Conservation (phyloP, 2,797 vertebrate species). For the Melopsittacus undulatus region DNA sequence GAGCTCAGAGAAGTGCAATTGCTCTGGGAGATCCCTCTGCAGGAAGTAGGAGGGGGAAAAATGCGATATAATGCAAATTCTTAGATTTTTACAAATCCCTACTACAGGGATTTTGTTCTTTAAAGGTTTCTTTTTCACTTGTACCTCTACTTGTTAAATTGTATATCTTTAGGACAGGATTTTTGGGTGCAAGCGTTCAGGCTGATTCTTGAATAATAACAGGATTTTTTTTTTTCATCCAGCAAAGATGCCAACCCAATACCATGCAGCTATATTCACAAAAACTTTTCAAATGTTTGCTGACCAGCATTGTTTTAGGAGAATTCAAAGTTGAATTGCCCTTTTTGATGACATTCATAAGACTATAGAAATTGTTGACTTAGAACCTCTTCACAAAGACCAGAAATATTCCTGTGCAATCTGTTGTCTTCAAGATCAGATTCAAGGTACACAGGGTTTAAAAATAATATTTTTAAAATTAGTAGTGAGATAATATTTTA, state of each 20-base stretch:
- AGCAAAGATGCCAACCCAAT: not conserved
- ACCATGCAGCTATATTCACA: not conserved
- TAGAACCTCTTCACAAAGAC: not conserved
- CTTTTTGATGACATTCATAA: not conserved
- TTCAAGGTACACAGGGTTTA: not conserved
- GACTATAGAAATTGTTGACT: not conserved
- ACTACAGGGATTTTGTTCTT: constrained; percentile 33
- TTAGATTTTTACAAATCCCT: constrained; percentile 31
- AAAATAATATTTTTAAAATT: not conserved
- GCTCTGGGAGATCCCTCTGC: not conserved
- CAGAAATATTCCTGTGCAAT: not conserved
- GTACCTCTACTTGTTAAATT: constrained; percentile 15
- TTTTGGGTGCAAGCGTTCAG: constrained; percentile 9
- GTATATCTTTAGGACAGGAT: not conserved
- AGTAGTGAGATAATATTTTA: not conserved
- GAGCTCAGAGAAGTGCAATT: constrained; percentile 11
- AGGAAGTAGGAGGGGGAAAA: constrained; percentile 18
- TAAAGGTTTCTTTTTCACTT: constrained; percentile 23
- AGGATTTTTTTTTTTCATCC: not conserved
- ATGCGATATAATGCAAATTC: constrained; percentile 57
- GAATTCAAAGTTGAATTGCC: not conserved
- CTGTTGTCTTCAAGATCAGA: not conserved
- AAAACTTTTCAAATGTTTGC: not conserved
- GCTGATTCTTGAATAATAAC: not conserved
- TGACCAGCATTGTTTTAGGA: not conserved